These are phyloP conservation scores for Panonychus citri DNA, from an alignment of 1,140 invertebrate species.

Conservation along the genomic window DNA sequence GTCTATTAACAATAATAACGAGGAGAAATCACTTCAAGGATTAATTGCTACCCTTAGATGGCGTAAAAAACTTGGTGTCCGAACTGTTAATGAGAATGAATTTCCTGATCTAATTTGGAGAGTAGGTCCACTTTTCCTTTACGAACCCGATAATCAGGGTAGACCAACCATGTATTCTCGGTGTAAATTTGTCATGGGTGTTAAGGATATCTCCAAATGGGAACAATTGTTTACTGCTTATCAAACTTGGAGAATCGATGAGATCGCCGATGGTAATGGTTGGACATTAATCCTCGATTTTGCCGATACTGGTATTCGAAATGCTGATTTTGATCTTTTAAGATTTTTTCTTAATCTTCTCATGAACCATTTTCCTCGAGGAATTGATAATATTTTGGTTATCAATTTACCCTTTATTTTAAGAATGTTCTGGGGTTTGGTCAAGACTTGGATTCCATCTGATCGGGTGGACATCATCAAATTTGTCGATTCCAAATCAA, in stretches of 20 bases:
- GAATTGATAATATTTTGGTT: slow-evolving; percentile 7
- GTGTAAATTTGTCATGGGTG: background rate
- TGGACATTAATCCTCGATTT: slow-evolving; percentile 9
- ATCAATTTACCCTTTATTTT: slow-evolving; percentile 7
- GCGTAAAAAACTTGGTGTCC: background rate
- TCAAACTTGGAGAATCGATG: background rate
- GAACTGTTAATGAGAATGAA: background rate
- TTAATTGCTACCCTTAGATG: slow-evolving; percentile 15
- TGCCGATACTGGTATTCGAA: slow-evolving; percentile 2
- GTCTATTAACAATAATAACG: slow-evolving; percentile 2
- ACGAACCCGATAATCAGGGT: slow-evolving; percentile 4
- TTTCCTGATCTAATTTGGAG: slow-evolving; percentile 12
- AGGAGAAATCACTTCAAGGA: slow-evolving; percentile 18
- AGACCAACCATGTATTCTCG: slow-evolving; percentile 7
- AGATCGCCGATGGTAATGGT: slow-evolving; percentile 4
- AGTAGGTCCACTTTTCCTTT: slow-evolving; percentile 6
- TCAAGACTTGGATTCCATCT: slow-evolving; percentile 3
- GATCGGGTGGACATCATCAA: background rate
- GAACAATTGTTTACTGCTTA: background rate
- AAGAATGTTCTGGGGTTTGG: slow-evolving; percentile 3
- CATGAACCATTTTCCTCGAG: slow-evolving; percentile 11
- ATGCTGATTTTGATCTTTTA: slow-evolving; percentile 12
- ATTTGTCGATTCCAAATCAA: background rate
- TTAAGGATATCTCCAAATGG: background rate
- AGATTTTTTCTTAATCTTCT: slow-evolving; percentile 9